Evolutionary conservation across 2,797 vertebrate species (phyloP).

Genomic region (Leptoclinus maculatus): DNA sequence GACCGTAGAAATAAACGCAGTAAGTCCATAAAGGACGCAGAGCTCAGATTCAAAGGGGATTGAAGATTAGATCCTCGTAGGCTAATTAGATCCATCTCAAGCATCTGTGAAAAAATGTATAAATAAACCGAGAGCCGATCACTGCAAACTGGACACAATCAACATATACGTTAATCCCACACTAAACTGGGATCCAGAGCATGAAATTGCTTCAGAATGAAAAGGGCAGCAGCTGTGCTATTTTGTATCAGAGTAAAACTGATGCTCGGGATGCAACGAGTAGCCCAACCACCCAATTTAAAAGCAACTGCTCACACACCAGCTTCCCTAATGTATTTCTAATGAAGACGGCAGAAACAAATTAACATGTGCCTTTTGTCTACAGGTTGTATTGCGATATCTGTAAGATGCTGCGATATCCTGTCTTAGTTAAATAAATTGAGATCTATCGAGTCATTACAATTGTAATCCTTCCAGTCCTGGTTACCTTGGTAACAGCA

Average conservation of each 20-base stretch:
- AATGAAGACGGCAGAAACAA: slow-evolving; percentile 7
- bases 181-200: slow-evolving; percentile 56
- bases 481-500: slow-evolving; percentile 26
- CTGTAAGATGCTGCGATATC: not conserved
- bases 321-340: slow-evolving; percentile 19
- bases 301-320: not conserved
- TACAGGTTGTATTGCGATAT: not conserved
- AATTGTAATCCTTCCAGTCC: not conserved
- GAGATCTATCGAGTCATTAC: not conserved
- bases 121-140: slow-evolving; percentile 21
- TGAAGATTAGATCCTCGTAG: slow-evolving; percentile 20
- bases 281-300: not conserved
- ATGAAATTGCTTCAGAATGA: slow-evolving; percentile 63
- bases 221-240: slow-evolving; percentile 37
- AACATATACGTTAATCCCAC: slow-evolving; percentile 20
- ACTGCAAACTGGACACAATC: slow-evolving; percentile 31
- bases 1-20: slow-evolving; percentile 64
- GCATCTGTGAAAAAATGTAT: not conserved
- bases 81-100: slow-evolving; percentile 53
- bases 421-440: not conserved
- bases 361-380: not conserved
- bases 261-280: slow-evolving; percentile 19
- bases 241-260: slow-evolving; percentile 30
- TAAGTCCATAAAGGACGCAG: slow-evolving; percentile 56
- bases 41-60: slow-evolving; percentile 37